Base-by-base conservation (phyloP, 2,797 vertebrate genomes). In the Cephalopachus bancanus region DNA sequence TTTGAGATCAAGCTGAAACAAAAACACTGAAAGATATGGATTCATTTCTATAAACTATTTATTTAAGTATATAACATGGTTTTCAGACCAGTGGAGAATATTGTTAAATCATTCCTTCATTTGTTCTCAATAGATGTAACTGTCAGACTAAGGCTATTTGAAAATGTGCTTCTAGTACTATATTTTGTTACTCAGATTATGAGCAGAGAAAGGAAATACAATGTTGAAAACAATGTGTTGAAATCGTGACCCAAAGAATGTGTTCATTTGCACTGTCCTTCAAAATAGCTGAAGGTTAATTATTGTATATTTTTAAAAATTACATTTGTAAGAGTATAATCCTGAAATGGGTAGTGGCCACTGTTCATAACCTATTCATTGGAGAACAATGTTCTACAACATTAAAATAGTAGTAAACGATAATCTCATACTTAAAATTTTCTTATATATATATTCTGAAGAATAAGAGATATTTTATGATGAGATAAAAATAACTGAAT, bases 251-350 rank as follows among this genome's bases (percentile, higher is more conserved):
- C 98, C 99, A 99, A 99, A 99, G 99, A 99, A 98, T 99, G 98
- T 99, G 97, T 98, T 98, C 98, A 98, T 98, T 99, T 99, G 99
- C 99, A 99, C 99, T 99, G 98, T 98, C 84, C 98, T 98, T 98
- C 96, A 97, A 96, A 98, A 96, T 97, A 98, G 96, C 86, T 98
- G 96, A 95, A 98, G 98, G 97, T 93, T 98, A 98, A 97, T 98
- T 98, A 97, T 97, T 98, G 97, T 99, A 97, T 98, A 98, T 98
- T 98, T 97, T 87, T 55, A 28, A 98, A 97, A 94, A 96, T 97
- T 94, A 74, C 93, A 97, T 98, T 97, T 89, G 57, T 97, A 97
- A 92, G 96, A 87, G 95, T 97, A 86, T 96, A 97, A 95, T 97
- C 91, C 96, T 98, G 98, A 96, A 94, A 96, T 96, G 97, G 97